These are phyloP conservation scores for Prietella phreatophila DNA, from an alignment of 2,113 vertebrate genomes.

Conservation along the genomic window DNA sequence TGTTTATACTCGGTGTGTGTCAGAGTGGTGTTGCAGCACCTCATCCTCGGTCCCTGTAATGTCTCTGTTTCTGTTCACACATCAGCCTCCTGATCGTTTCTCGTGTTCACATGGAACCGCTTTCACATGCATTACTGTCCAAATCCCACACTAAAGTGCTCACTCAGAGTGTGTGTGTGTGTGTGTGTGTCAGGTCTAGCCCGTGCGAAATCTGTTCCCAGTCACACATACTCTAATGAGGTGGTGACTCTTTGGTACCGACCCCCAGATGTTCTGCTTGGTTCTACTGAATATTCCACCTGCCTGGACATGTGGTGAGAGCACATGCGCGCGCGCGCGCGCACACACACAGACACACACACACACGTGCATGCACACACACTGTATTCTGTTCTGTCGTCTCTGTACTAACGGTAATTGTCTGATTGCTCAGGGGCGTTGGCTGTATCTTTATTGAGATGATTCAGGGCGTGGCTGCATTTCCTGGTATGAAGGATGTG, in stretches of 20 bases:
- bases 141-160: neutral
- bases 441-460: constrained; percentile 98
- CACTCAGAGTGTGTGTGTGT: constrained; percentile 20
- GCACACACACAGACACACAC: neutral
- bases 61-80: neutral
- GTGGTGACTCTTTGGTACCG: constrained; percentile 97
- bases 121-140: neutral
- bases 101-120: neutral
- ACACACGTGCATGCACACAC: neutral
- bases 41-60: neutral
- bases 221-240: constrained; percentile 97
- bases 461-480: constrained; percentile 97
- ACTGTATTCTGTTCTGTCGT: neutral
- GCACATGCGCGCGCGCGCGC: constrained; percentile 8
- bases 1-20: neutral
- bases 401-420: neutral
- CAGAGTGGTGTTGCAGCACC: neutral
- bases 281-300: constrained; percentile 96
- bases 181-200: constrained; percentile 80
- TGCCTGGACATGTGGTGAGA: constrained; percentile 97
- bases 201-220: constrained; percentile 93
- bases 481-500: constrained; percentile 98
- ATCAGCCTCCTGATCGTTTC: neutral
- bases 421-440: constrained; percentile 82
- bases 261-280: constrained; percentile 93